A percentile compares a stretch with the other conserved stretches of the same genome.
These are phyloP conservation scores for Dysdera silvatica DNA, from an alignment of 1,140 invertebrate genomes.

Conservation along the genomic window DNA sequence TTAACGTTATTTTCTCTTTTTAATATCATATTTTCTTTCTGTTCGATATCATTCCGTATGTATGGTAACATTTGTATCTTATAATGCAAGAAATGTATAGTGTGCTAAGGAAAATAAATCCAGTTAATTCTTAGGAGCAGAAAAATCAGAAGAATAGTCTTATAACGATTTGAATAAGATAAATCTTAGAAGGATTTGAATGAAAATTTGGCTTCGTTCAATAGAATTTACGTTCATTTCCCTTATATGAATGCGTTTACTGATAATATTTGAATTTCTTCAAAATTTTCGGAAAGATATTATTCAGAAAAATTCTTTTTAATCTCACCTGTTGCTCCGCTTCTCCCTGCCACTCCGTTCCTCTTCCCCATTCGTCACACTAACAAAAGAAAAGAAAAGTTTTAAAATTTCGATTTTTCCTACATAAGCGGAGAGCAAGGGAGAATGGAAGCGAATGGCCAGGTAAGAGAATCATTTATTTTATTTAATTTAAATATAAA, in stretches of 20 bases:
- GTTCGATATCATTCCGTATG: too few species aligned
- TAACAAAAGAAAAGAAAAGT: slow-evolving; percentile 12
- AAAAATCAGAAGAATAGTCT: neutral
- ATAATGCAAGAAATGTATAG: too few species aligned
- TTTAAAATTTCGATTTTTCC: neutral
- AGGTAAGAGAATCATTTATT: neutral
- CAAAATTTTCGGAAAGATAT: neutral
- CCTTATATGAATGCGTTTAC: neutral
- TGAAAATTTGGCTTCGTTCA: neutral
- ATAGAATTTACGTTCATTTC: neutral
- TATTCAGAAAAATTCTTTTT: neutral
- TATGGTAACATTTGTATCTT: too few species aligned
- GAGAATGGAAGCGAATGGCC: slow-evolving; percentile 22
- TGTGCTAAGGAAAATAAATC: too few species aligned
- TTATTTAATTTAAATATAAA: neutral
- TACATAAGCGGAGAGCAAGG: slow-evolving; percentile 10
- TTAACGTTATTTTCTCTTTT: too few species aligned
- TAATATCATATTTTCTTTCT: too few species aligned
- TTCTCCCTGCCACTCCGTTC: slow-evolving; percentile 21
- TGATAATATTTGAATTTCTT: neutral
- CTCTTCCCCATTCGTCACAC: slow-evolving; percentile 23
- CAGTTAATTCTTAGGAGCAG: too few species aligned
- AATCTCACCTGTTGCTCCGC: slow-evolving; percentile 23
- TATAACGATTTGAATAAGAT: neutral
- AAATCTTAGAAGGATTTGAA: neutral